These are phyloP conservation scores for Portunus trituberculatus DNA, from an alignment of 1,140 invertebrate genomes.

Conservation along the genomic window DNA sequence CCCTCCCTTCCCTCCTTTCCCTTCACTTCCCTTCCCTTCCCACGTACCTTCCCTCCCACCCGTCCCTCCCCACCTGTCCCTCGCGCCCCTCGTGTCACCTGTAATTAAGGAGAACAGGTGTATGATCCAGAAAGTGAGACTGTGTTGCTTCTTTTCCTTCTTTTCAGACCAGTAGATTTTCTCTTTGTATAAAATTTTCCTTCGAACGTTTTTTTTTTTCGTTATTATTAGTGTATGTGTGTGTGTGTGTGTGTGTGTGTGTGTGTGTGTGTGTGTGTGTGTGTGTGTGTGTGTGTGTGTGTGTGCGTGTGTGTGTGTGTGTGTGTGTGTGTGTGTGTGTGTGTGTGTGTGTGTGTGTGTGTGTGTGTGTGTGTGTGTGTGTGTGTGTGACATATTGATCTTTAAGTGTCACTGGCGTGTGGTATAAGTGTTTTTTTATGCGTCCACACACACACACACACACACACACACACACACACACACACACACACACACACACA, in stretches of 20 bases:
- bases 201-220: no score
- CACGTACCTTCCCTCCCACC: neutral
- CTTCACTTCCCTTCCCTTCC: neutral
- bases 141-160: neutral
- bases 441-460: neutral
- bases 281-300: no score
- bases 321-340: slow-evolving; percentile 12
- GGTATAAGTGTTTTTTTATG: neutral
- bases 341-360: slow-evolving; percentile 1
- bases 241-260: no score
- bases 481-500: slow-evolving; percentile 16
- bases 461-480: slow-evolving; percentile 18
- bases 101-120: slow-evolving; percentile 2
- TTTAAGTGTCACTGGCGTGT: neutral
- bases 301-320: no score
- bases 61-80: neutral
- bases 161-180: neutral
- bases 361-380: neutral
- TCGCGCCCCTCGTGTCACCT: neutral
- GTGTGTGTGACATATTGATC: slow-evolving; percentile 1
- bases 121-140: neutral
- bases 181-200: neutral
- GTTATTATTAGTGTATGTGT: no score
- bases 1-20: neutral
- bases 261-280: no score